These are phyloP conservation scores for Lepus oiostolus DNA, from an alignment of 2,797 vertebrate species.

Conservation along the genomic window DNA sequence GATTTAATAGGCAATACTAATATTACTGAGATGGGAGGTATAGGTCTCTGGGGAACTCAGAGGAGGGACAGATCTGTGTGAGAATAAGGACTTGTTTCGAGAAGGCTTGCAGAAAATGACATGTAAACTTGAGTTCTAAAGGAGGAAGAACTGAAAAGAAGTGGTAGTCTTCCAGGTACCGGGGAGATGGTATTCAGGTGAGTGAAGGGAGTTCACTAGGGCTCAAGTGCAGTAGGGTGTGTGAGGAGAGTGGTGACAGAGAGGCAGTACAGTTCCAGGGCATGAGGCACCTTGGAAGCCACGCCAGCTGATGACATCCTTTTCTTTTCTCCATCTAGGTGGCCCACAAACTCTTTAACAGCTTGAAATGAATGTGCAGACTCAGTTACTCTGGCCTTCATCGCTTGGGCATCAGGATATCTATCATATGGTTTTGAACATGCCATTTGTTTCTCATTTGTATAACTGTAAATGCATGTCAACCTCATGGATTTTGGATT, in stretches of 20 bases:
- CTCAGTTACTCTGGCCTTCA: slow-evolving; percentile 63
- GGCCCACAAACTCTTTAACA: slow-evolving; percentile 89
- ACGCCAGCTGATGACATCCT: not conserved
- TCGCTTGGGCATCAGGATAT: slow-evolving; percentile 42
- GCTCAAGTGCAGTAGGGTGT: not conserved
- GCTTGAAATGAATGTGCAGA: slow-evolving; percentile 86
- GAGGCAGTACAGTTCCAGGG: not conserved
- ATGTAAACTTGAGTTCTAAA: slow-evolving; percentile 50
- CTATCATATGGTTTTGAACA: slow-evolving; percentile 58
- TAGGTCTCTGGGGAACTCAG: not conserved
- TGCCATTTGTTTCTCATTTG: slow-evolving; percentile 68
- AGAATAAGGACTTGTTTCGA: not conserved
- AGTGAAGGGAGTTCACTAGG: not conserved
- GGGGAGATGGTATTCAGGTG: not conserved
- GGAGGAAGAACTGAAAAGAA: slow-evolving; percentile 26
- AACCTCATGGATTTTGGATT: slow-evolving; percentile 60
- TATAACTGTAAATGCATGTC: slow-evolving; percentile 39
- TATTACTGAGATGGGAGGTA: not conserved
- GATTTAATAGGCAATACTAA: not conserved
- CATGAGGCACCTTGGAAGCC: not conserved
- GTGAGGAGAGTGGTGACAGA: not conserved
- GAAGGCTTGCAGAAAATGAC: not conserved
- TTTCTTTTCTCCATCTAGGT: slow-evolving; percentile 85
- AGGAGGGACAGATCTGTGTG: slow-evolving; percentile 55
- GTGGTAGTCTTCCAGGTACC: not conserved